Base-by-base conservation (phyloP, 2,888 invertebrate species). In the Atherix ibis region DNA sequence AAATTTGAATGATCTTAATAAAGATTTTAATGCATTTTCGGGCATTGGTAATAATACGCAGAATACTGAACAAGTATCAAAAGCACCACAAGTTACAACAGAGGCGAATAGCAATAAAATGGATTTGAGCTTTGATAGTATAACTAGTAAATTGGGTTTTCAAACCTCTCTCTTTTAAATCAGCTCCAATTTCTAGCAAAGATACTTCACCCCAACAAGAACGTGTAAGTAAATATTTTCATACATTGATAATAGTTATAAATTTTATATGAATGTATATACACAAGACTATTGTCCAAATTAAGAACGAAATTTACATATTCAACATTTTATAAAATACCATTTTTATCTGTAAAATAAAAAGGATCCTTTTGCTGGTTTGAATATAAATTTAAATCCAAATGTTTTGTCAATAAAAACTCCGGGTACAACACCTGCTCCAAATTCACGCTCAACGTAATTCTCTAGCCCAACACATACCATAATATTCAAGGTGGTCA, bases 291-390 rank as follows among this genome's bases (percentile, higher is more conserved):
- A n/a, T n/a, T n/a, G n/a, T n/a, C n/a, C n/a, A n/a, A n/a, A n/a
- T n/a, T n/a, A n/a, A n/a, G n/a, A n/a, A n/a, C n/a, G n/a, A n/a
- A n/a, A n/a, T n/a, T n/a, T n/a, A n/a, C n/a, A n/a, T n/a, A n/a
- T n/a, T n/a, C n/a, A n/a, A n/a, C n/a, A n/a, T n/a, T n/a, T n/a
- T n/a, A n/a, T n/a, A 30, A 13, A 29, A 4, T 35, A 18, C 15
- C 12, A 14, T 4, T 22, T 18, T 27, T 34, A 15, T 33, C 6
- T 24, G 43, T 42, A 27, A 34, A 53, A 49, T 37, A 51, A 10
- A 62, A 62, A 62, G 43, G 83, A 84, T 56, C 79, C 83, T 4
- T 83, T 84, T 53, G 74, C 78, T 2, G 54, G 53, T 14, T 46
- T 61, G 12, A 58, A 62, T 39, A 54, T 61, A 17, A 57, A 55